Conservation (phyloP, 2,797 vertebrate species). For the Galago senegalensis region DNA sequence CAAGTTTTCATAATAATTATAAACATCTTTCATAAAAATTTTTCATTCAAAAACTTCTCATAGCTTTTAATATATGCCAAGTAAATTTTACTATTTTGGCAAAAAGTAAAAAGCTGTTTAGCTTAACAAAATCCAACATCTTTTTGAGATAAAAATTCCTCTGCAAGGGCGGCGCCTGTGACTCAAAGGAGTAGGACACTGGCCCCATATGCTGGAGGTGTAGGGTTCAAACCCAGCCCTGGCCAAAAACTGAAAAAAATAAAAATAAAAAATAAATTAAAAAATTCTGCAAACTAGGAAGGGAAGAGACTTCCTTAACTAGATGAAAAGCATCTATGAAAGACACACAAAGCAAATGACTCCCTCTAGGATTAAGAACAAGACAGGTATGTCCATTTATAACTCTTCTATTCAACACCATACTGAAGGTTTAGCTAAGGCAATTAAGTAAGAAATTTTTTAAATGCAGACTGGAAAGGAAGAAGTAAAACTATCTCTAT, state of each 20-base stretch:
- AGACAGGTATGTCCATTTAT: not conserved
- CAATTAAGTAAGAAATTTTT: not conserved
- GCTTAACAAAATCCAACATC: not conserved
- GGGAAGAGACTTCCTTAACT: not conserved
- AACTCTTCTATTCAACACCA: not conserved
- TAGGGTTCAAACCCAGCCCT: no score
- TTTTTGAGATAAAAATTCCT: not conserved
- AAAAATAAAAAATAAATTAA: not conserved
- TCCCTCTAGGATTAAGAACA: not conserved
- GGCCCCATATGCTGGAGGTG: no score
- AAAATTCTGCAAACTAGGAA: not conserved
- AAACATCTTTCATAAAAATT: not conserved
- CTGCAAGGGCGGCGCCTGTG: not conserved
- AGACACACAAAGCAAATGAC: not conserved
- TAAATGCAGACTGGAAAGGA: not conserved
- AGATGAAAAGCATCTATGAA: not conserved
- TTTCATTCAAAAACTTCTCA: not conserved
- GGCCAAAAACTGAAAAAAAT: no score
- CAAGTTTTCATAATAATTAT: not conserved
- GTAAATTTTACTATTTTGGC: conserved; percentile 13
- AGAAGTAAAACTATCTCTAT: not conserved
- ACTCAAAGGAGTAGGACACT: no score
- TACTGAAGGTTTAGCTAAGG: not conserved
- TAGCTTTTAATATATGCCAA: not conserved
- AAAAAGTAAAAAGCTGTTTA: not conserved